phyloP scores from a whole-genome alignment of 1,140 invertebrate genomes.

The Goniozus legneri region DNA sequence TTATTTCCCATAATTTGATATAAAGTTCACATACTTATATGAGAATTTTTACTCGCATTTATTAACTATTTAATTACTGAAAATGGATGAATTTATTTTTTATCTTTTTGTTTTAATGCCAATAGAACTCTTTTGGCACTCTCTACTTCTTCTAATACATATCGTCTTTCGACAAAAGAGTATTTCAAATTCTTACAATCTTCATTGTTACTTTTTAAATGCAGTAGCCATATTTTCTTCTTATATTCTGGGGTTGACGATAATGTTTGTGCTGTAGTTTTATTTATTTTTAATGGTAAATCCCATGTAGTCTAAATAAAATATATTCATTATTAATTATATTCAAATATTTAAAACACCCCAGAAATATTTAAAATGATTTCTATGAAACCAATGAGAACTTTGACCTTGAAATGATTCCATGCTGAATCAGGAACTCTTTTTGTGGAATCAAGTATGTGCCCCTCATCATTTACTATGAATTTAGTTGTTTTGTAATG shows the following conservation, averaged over 20 bases:
- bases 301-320: slow-evolving; percentile 32
- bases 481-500: slow-evolving; percentile 32
- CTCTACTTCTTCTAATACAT: neutral
- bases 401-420: slow-evolving; percentile 28
- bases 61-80: too few species aligned
- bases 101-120: slow-evolving; percentile 9
- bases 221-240: slow-evolving; percentile 20
- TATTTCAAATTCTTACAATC: slow-evolving; percentile 6
- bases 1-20: neutral
- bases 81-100: neutral
- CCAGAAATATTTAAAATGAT: slow-evolving; percentile 8
- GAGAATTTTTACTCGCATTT: neutral
- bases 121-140: neutral
- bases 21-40: neutral
- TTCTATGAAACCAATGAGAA: neutral
- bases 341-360: slow-evolving; percentile 3
- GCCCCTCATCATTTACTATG: slow-evolving; percentile 28
- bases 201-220: slow-evolving; percentile 11
- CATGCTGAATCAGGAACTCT: slow-evolving; percentile 16
- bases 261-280: slow-evolving; percentile 24
- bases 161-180: neutral
- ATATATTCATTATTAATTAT: too few species aligned
- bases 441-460: slow-evolving; percentile 19
- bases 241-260: slow-evolving; percentile 23
- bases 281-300: slow-evolving; percentile 32